These are phyloP conservation scores for Rhineura floridana DNA, from an alignment of 2,113 vertebrate genomes.

Conservation along the genomic window DNA sequence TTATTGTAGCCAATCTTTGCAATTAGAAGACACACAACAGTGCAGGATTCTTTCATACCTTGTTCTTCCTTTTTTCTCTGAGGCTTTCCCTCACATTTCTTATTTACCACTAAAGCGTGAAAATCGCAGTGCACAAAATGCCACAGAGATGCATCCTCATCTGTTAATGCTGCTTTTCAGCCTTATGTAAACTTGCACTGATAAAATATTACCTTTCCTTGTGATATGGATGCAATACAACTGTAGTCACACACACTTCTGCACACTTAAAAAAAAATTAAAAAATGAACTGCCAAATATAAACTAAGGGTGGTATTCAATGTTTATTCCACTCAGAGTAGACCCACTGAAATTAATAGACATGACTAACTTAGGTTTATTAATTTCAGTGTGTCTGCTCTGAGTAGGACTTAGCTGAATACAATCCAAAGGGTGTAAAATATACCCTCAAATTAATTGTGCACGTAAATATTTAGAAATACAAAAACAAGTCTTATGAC, in stretches of 20 bases:
- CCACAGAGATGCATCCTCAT: too few relatives aligned
- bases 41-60: not conserved
- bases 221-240: not conserved
- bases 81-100: not conserved
- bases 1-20: not conserved
- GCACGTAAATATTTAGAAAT: not conserved
- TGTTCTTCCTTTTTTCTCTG: not conserved
- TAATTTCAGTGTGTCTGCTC: too few relatives aligned
- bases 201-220: not conserved
- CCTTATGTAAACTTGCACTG: not conserved
- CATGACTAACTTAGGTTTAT: too few relatives aligned
- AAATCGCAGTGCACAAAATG: too few relatives aligned
- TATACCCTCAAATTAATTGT: not conserved
- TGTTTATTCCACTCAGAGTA: too few relatives aligned
- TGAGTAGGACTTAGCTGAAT: too few relatives aligned
- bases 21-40: not conserved
- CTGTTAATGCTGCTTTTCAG: not conserved
- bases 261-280: not conserved
- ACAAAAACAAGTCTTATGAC: not conserved
- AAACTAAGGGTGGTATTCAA: too few relatives aligned
- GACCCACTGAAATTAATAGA: too few relatives aligned
- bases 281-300: not conserved
- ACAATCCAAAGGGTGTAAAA: not conserved
- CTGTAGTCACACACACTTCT: too few relatives aligned
- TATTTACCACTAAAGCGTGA: not conserved